These are phyloP conservation scores for Limosa lapponica DNA, from an alignment of 2,797 vertebrate species.

Conservation along the genomic window DNA sequence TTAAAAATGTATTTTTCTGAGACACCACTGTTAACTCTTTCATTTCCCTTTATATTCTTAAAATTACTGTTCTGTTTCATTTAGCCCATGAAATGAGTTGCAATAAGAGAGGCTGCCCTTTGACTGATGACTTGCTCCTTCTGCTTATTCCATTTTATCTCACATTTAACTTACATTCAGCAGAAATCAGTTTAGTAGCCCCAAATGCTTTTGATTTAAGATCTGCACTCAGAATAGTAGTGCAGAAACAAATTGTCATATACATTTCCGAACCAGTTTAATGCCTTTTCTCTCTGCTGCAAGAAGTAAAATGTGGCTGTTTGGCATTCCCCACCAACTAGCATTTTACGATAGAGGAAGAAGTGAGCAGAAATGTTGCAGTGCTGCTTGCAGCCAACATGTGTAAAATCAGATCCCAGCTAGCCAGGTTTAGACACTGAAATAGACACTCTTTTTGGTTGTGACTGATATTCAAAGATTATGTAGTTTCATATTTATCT, in stretches of 20 bases:
- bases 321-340: neutral
- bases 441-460: neutral
- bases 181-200: neutral
- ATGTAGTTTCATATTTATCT: neutral
- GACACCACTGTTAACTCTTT: neutral
- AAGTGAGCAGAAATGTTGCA: neutral
- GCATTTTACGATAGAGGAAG: neutral
- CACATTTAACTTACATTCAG: neutral
- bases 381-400: neutral
- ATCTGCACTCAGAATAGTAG: neutral
- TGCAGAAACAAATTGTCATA: neutral
- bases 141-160: neutral
- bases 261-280: neutral
- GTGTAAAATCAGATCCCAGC: neutral
- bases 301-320: neutral
- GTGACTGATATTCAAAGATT: neutral
- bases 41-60: neutral
- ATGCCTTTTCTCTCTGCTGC: neutral
- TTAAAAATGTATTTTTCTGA: neutral
- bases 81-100: neutral
- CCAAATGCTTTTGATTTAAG: slow-evolving; percentile 1
- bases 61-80: neutral
- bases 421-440: slow-evolving; percentile 2
- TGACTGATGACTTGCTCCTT: neutral
- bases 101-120: neutral